phyloP scores from a whole-genome alignment of 2,888 invertebrate genomes.

The Agrotis puta region DNA sequence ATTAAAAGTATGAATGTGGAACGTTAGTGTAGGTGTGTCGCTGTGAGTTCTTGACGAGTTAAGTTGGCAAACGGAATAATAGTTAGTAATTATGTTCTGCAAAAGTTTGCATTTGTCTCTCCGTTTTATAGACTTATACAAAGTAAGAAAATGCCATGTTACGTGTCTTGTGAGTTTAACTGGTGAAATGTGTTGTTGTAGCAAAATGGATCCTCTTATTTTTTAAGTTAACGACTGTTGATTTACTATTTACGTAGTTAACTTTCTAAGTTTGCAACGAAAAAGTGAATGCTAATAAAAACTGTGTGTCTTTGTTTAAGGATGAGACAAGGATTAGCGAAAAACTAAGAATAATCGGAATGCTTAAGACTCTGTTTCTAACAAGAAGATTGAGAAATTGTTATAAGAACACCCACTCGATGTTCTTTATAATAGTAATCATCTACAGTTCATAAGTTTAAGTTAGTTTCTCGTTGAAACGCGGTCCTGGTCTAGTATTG shows the following conservation, averaged over 20 bases:
- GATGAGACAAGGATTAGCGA: conserved; percentile 2
- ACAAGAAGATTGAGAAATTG: not conserved
- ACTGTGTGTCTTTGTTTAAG: not conserved
- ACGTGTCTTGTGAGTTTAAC: conserved; percentile 39
- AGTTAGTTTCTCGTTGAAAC: no score
- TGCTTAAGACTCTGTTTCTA: not conserved
- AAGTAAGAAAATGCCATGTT: conserved; percentile 51
- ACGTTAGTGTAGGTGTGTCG: conserved; percentile 62
- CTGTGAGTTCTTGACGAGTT: conserved; percentile 42
- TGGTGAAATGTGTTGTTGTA: conserved; percentile 36
- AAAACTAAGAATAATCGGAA: conserved; percentile 20
- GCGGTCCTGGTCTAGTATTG: no score
- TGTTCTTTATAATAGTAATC: not conserved
- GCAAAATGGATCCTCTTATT: conserved; percentile 41
- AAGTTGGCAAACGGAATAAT: conserved; percentile 62
- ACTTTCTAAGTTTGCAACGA: conserved; percentile 2
- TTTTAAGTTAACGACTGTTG: conserved; percentile 36
- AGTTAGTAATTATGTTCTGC: conserved; percentile 58
- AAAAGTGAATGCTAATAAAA: not conserved
- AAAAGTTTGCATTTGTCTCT: conserved; percentile 52
- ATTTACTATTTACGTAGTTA: conserved; percentile 12
- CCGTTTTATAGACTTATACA: conserved; percentile 52
- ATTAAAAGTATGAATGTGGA: conserved; percentile 78
- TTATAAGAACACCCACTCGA: not conserved
- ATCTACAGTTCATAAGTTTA: not conserved